Percentiles rank a stretch among this genome's conserved stretches.
These are phyloP conservation scores for Scaptomyza tumidula DNA, from an alignment of 2,888 invertebrate genomes.

Conservation along the genomic window DNA sequence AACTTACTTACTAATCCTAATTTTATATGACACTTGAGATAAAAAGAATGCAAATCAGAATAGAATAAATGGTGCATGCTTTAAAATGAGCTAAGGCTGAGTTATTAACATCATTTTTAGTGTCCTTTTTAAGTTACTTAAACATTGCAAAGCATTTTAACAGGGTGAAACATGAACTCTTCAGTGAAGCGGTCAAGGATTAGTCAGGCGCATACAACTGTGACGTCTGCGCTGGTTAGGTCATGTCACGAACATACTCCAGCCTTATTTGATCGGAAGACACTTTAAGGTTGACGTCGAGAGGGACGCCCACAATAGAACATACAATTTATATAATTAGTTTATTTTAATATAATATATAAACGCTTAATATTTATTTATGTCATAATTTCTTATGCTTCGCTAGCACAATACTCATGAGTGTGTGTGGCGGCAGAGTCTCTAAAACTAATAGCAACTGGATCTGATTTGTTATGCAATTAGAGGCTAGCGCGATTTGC, in stretches of 20 bases:
- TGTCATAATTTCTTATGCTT: constrained; percentile 85
- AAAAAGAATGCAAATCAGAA: not conserved
- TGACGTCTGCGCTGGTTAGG: no score
- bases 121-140: not conserved
- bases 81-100: no score
- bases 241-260: no score
- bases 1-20: constrained; percentile 1
- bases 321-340: not conserved
- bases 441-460: constrained; percentile 87
- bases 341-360: constrained; percentile 15
- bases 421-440: constrained; percentile 87
- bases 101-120: not conserved
- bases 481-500: constrained; percentile 91
- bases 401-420: constrained; percentile 88
- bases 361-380: not conserved
- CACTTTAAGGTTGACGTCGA: no score
- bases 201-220: no score
- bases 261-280: no score
- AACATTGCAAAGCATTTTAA: no score
- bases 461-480: constrained; percentile 92
- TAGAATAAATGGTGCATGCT: no score
- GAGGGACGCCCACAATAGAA: no score
- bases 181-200: no score
- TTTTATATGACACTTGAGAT: not conserved
- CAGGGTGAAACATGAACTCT: no score